phyloP scores from a whole-genome alignment of 2,888 invertebrate species.

The Onchidella celtica region DNA sequence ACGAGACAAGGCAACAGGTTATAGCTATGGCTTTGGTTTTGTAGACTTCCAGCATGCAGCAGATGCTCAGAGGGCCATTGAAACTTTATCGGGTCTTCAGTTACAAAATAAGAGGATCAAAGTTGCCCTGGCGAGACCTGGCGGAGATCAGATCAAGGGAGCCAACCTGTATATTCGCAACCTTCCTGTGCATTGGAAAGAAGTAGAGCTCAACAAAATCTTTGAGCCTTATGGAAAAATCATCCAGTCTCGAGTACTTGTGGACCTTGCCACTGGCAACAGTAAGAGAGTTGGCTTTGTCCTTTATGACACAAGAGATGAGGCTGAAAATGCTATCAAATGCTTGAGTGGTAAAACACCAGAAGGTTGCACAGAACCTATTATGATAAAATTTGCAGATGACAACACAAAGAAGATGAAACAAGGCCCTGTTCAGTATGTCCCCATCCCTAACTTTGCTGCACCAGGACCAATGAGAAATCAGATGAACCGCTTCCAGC shows the following conservation, averaged over 20 bases:
- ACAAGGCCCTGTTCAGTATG: constrained; percentile 53
- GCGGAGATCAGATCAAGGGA: constrained; percentile 94
- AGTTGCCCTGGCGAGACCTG: constrained; percentile 95
- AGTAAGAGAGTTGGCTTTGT: constrained; percentile 95
- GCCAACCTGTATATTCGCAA: constrained; percentile 96
- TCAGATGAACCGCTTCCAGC: constrained; percentile 58
- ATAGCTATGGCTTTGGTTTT: constrained; percentile 98
- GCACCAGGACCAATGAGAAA: constrained; percentile 59
- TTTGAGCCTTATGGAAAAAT: constrained; percentile 94
- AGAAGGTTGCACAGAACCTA: constrained; percentile 90
- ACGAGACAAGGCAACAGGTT: constrained; percentile 86
- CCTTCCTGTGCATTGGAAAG: constrained; percentile 85
- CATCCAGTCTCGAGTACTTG: constrained; percentile 93
- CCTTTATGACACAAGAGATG: constrained; percentile 89
- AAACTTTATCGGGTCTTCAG: constrained; percentile 91
- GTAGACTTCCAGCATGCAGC: constrained; percentile 93
- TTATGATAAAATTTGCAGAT: constrained; percentile 92
- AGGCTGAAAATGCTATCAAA: constrained; percentile 93
- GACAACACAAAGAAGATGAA: constrained; percentile 84
- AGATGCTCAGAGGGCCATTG: constrained; percentile 92
- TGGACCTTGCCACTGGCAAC: constrained; percentile 92
- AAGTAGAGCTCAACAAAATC: constrained; percentile 90
- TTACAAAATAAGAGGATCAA: constrained; percentile 95
- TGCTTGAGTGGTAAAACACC: constrained; percentile 90
- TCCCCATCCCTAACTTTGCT: constrained; percentile 55